Base-by-base conservation (phyloP, 2,888 invertebrate species). In the Chrysolina americana region DNA sequence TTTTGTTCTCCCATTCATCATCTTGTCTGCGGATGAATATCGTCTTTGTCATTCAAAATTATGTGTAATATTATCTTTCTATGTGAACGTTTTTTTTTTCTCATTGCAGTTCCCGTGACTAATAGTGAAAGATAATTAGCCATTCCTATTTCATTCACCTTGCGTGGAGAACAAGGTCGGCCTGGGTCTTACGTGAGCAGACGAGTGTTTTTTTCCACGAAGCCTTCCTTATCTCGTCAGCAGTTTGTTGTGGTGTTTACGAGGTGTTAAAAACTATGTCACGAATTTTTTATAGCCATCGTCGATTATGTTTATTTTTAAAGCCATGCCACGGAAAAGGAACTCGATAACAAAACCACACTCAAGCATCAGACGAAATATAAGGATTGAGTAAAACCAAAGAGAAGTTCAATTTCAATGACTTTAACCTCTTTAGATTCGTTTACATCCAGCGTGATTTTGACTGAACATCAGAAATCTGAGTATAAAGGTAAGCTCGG, bases 121-220 rank as follows among this genome's bases (percentile, higher is more conserved):
- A 59, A 59, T 36, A 5, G 59, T 59, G 36, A 59, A 36, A 59
- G 36, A 36, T 59, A 28, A 59, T 59, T 3, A 28, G 8, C n/a
- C 36, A 28, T 59, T 28, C 59, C 9, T 36, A 59, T 59, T 59
- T 59, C 28, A 36, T 59, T 1, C 28, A 59, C 59, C 59, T 59
- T 9, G 36, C 36, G 8, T 5, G n/a, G 9, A 28, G 36, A 23
- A 2, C n/a, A 36, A 59, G 59, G n/a, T 59, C 59, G 36, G 10
- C 28, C 59, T 59, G 23, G n/a, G 28, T 36, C 59, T 59, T 23
- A 36, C 59, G 36, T 36, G 59, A 36, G 15, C 59, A 59, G 28
- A 59, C n/a, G 15, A 36, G 0, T 28, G n/a, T 59, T 59, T 59
- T 59, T n/a, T 59, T 23, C 13, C 5, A 36, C 1, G 6, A 44